Evolutionary conservation across 2,113 vertebrate species (phyloP).

Genomic region (Cyanistes caeruleus): DNA sequence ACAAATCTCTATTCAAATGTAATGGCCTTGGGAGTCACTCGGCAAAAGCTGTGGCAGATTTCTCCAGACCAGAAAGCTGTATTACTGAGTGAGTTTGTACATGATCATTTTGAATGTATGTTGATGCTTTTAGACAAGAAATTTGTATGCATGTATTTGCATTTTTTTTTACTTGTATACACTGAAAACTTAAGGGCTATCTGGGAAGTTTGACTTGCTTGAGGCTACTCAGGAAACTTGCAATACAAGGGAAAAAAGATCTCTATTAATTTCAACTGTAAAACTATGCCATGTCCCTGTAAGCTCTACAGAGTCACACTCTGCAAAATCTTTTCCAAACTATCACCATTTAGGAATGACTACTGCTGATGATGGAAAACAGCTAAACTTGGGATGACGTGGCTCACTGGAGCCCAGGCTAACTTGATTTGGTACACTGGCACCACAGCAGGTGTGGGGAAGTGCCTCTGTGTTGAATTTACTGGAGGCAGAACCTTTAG

Average conservation of each 20-base stretch:
- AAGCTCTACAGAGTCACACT: fast-evolving
- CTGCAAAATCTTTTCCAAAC: neutral
- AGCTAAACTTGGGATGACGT: neutral
- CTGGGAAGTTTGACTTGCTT: neutral
- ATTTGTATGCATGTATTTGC: neutral
- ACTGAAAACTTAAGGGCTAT: neutral
- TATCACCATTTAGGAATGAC: neutral
- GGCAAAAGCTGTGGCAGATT: neutral
- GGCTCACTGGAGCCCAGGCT: too few species aligned
- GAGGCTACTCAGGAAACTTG: neutral
- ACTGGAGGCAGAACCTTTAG: too few species aligned
- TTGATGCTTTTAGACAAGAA: neutral
- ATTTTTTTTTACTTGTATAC: neutral
- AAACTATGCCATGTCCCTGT: neutral
- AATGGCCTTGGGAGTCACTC: neutral
- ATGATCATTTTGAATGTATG: neutral
- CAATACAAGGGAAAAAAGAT: neutral
- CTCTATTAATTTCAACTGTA: neutral
- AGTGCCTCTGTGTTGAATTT: too few species aligned
- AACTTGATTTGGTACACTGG: too few species aligned
- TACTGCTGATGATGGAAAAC: neutral
- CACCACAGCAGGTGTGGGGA: too few species aligned
- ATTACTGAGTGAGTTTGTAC: neutral
- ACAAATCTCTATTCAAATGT: neutral
- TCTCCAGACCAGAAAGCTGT: neutral